Base-by-base conservation (phyloP, 1,140 invertebrate species). In the Aradophagus sp. region DNA sequence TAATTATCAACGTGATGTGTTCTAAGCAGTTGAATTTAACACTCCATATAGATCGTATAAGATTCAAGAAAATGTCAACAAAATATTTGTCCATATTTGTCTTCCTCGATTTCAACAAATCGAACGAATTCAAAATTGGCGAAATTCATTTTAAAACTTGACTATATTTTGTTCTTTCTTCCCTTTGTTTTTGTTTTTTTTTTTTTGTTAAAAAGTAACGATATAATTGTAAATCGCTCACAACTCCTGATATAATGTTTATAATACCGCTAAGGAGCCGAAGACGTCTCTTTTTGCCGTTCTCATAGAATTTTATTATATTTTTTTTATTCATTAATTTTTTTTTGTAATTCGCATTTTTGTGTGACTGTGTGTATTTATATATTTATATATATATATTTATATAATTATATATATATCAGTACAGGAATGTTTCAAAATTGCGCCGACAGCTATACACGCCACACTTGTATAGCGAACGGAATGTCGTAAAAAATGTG, bases 21-120 rank as follows among this genome's bases (percentile, higher is more conserved):
- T 71, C 69, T 72, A 72, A 66, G 69, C 69, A 72, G 61, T 63
- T 72, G 68, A 66, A 62, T 72, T 72, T 66, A 72, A 66, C 69
- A 72, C 56, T 72, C 62, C 69, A 72, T 72, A 67, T 67, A 73
- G 70, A 73, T 63, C 58, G 45, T 73, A 73, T 67, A 73, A 73
- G 56, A 72, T 67, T 67, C 62, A 73, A 62, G 56, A 73, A 67
- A 67, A 73, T 73, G 2, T 73, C 63, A 62, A 73, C 70, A 73
- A 73, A 62, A 73, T 73, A 73, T 62, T 47, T 67, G 34, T 61
- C 70, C 58, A 73, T 59, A 63, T 73, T 67, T 62, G 44, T 41
- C 35, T 59, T 67, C 55, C 52, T 67, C 62, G 56, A 63, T 67
- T 63, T 62, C 4, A 62, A 56, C 38, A 52, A 67, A 59, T 62